Percentiles rank a stretch among this genome's conserved stretches.
Evolutionary conservation across 2,113 vertebrate species (phyloP).

Genomic region (Periophthalmus modestus): DNA sequence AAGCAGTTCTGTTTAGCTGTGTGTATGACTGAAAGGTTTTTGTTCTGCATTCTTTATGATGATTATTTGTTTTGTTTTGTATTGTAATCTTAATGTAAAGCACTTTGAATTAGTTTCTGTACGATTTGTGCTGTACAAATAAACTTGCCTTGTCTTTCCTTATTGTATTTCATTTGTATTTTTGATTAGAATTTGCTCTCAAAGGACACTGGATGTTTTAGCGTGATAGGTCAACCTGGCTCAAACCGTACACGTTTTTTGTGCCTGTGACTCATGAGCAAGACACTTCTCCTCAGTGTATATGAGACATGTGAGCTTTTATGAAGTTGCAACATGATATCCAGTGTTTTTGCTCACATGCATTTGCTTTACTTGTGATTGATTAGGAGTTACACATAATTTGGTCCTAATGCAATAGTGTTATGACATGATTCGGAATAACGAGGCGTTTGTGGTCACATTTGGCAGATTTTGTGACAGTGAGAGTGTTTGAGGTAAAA

Average conservation of each 20-base stretch:
- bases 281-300: background rate
- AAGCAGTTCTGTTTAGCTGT: too few relatives aligned
- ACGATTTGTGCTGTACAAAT: too few relatives aligned
- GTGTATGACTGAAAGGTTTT: too few relatives aligned
- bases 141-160: too few relatives aligned
- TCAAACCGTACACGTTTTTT: background rate
- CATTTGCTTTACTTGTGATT: background rate
- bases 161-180: too few relatives aligned
- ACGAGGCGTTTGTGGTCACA: background rate
- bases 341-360: background rate
- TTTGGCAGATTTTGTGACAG: slow-evolving; percentile 1
- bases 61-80: too few relatives aligned
- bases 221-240: background rate
- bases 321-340: background rate
- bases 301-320: background rate
- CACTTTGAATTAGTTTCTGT: too few relatives aligned
- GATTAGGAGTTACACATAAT: background rate
- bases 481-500: slow-evolving; percentile 4
- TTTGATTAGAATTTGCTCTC: background rate
- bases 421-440: background rate
- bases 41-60: too few relatives aligned
- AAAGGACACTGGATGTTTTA: background rate
- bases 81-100: too few relatives aligned
- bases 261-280: background rate
- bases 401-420: background rate